Conservation (phyloP, 2,113 vertebrate genomes). For the Pelvicachromis taeniatus region DNA sequence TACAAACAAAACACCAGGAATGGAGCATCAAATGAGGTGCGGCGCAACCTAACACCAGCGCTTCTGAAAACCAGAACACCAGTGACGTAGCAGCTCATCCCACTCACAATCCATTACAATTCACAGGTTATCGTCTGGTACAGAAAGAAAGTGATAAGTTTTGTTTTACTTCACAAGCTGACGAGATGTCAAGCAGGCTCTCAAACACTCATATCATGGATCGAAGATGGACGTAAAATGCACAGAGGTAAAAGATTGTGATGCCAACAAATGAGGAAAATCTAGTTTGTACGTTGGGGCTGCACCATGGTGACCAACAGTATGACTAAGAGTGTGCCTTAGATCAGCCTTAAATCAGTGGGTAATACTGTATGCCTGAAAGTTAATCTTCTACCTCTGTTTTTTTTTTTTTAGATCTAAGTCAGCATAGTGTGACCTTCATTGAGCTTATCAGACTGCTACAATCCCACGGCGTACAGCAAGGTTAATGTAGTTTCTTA, state of each 20-base stretch:
- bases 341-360: neutral
- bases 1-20: neutral
- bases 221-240: neutral
- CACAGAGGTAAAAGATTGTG: neutral
- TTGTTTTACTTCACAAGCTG: neutral
- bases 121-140: neutral
- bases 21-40: neutral
- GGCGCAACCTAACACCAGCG: neutral
- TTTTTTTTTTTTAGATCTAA: neutral
- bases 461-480: neutral
- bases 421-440: neutral
- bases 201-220: neutral
- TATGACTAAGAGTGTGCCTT: neutral
- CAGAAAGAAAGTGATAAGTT: neutral
- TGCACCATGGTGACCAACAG: neutral
- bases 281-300: neutral
- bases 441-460: neutral
- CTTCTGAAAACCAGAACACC: neutral
- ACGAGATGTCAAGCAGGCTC: neutral
- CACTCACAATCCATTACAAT: neutral
- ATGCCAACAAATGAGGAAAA: neutral
- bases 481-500: neutral
- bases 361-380: neutral
- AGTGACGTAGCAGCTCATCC: neutral
- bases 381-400: neutral